Evolutionary conservation across 2,797 vertebrate genomes (phyloP).

Genomic region (Decapterus maruadsi): DNA sequence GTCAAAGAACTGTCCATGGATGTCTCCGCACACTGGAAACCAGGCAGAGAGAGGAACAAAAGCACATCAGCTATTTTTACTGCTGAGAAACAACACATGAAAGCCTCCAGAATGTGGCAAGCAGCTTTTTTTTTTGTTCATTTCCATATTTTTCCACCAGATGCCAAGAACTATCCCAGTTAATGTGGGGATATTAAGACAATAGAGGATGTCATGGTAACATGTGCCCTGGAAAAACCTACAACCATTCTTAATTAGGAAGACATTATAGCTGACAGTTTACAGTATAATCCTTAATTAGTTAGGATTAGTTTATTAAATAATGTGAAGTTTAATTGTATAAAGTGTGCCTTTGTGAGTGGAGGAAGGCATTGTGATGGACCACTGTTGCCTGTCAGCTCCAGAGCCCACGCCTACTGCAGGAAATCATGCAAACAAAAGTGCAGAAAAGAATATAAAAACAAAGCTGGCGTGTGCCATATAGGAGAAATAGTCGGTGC

Average conservation of each 20-base stretch:
- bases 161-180: slow-evolving; percentile 3
- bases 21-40: slow-evolving; percentile 94
- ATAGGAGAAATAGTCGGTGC: not conserved
- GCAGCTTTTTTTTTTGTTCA: slow-evolving; percentile 20
- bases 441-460: not conserved
- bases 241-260: not conserved
- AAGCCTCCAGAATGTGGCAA: slow-evolving; percentile 1
- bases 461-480: not conserved
- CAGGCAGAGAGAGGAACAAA: slow-evolving; percentile 21
- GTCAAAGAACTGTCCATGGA: slow-evolving; percentile 99
- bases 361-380: not conserved
- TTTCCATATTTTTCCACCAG: slow-evolving; percentile 25
- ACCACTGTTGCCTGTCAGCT: slow-evolving; percentile 7
- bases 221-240: not conserved
- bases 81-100: slow-evolving; percentile 22
- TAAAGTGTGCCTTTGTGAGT: slow-evolving; percentile 2
- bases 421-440: slow-evolving; percentile 29
- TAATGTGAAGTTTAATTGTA: not conserved
- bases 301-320: not conserved
- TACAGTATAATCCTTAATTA: not conserved
- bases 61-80: slow-evolving; percentile 48
- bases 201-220: not conserved
- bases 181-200: not conserved
- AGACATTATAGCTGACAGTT: not conserved
- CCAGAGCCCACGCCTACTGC: slow-evolving; percentile 11